phyloP scores from a whole-genome alignment of 2,888 invertebrate species.

The Zhengitettix transpicula region DNA sequence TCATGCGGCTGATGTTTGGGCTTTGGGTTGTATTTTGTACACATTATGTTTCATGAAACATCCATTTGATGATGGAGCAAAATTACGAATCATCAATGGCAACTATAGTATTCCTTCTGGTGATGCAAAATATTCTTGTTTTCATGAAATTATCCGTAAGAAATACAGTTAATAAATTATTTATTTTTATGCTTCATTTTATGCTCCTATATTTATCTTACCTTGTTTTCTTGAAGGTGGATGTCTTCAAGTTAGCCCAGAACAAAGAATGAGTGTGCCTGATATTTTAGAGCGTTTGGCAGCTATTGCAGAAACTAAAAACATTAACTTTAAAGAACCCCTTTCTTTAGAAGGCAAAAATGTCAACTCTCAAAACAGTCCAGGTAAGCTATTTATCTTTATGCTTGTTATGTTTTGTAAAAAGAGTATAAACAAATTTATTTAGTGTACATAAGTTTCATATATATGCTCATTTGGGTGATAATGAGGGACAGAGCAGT shows the following conservation, averaged over 20 bases:
- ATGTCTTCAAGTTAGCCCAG: constrained; percentile 68
- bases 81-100: constrained; percentile 89
- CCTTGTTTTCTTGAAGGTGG: constrained; percentile 40
- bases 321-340: constrained; percentile 65
- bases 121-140: constrained; percentile 65
- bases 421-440: too few species aligned
- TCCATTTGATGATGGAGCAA: constrained; percentile 90
- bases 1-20: constrained; percentile 87
- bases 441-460: too few species aligned
- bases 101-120: constrained; percentile 74
- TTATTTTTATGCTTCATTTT: neutral
- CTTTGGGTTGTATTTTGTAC: constrained; percentile 88
- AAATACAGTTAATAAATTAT: constrained; percentile 2
- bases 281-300: constrained; percentile 71
- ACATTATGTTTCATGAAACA: constrained; percentile 84
- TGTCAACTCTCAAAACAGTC: constrained; percentile 18
- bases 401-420: too few species aligned
- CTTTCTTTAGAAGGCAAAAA: constrained; percentile 45
- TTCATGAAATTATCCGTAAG: constrained; percentile 43
- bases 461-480: too few species aligned
- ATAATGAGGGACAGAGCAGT: too few species aligned
- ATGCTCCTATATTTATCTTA: neutral
- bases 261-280: constrained; percentile 58
- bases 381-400: constrained; percentile 9
- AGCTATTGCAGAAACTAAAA: constrained; percentile 73